Evolutionary conservation across 2,113 vertebrate species (phyloP).

Genomic region (Marmota flaviventris): DNA sequence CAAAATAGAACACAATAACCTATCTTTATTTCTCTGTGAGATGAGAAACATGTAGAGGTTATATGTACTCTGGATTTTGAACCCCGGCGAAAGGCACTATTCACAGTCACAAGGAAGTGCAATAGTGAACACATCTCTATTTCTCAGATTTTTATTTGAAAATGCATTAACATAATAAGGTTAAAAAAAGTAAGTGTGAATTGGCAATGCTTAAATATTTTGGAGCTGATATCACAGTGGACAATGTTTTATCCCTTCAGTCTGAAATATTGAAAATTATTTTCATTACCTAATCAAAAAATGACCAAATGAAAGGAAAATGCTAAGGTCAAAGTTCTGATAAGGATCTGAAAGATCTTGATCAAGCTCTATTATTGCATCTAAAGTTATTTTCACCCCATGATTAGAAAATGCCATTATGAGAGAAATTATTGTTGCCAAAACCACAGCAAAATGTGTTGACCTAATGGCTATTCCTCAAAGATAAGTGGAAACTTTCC

Average conservation of each 20-base stretch:
- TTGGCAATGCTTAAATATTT: slow-evolving; percentile 47
- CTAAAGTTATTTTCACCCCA: slow-evolving; percentile 76
- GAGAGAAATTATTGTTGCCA: slow-evolving; percentile 83
- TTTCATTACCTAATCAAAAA: slow-evolving; percentile 65
- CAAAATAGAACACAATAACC: not conserved
- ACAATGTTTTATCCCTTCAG: slow-evolving; percentile 62
- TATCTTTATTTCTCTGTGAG: not conserved
- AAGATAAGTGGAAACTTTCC: slow-evolving; percentile 85
- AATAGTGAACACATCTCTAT: not conserved
- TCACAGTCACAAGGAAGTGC: not conserved
- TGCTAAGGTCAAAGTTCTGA: slow-evolving; percentile 61
- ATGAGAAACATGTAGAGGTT: not conserved
- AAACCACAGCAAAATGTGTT: slow-evolving; percentile 79
- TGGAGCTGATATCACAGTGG: not conserved
- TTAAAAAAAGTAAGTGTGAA: not conserved
- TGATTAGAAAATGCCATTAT: slow-evolving; percentile 85
- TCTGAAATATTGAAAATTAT: slow-evolving; percentile 69
- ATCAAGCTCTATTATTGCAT: slow-evolving; percentile 70
- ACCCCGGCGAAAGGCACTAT: not conserved
- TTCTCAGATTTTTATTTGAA: not conserved
- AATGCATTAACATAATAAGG: not conserved
- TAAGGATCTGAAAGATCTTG: slow-evolving; percentile 70
- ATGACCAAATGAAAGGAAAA: slow-evolving; percentile 67
- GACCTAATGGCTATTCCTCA: slow-evolving; percentile 86
- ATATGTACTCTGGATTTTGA: not conserved